phyloP scores from a whole-genome alignment of 2,888 invertebrate species.

The Dendrolimus houi region DNA sequence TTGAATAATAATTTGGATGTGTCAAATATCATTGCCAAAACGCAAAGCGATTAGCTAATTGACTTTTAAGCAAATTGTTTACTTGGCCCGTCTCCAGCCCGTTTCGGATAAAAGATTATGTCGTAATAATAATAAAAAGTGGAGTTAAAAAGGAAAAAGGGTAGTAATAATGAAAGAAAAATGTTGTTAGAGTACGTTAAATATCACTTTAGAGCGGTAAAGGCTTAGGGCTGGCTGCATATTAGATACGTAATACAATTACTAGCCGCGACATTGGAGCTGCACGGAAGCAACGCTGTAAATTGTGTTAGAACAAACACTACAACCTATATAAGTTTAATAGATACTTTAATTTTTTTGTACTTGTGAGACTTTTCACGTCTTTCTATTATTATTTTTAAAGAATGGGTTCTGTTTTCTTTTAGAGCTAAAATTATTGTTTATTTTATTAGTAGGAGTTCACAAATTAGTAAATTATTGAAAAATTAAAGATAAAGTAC shows the following conservation, averaged over 20 bases:
- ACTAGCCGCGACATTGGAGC: too few species aligned
- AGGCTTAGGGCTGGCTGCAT: background rate
- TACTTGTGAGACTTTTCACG: too few species aligned
- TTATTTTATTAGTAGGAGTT: too few species aligned
- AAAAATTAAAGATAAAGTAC: too few species aligned
- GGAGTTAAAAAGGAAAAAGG: conserved; percentile 5
- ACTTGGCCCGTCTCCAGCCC: background rate
- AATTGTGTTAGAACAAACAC: conserved; percentile 5
- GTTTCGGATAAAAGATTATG: background rate
- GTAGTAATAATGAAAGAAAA: conserved; percentile 22
- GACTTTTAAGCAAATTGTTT: background rate
- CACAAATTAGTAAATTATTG: too few species aligned
- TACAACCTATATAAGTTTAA: too few species aligned
- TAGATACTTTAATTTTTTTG: too few species aligned
- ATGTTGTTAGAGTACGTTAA: conserved; percentile 28
- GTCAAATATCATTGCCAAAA: background rate
- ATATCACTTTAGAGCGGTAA: conserved; percentile 25
- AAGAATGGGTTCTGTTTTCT: too few species aligned
- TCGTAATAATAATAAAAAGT: background rate
- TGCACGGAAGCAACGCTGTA: too few species aligned
- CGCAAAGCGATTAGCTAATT: conserved; percentile 3
- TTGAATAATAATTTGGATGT: background rate
- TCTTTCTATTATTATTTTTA: too few species aligned
- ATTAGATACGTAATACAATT: conserved; percentile 7
- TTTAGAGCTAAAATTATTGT: too few species aligned